These are phyloP conservation scores for Dasysyrphus albostriatus DNA, from an alignment of 2,888 invertebrate genomes.

Conservation along the genomic window DNA sequence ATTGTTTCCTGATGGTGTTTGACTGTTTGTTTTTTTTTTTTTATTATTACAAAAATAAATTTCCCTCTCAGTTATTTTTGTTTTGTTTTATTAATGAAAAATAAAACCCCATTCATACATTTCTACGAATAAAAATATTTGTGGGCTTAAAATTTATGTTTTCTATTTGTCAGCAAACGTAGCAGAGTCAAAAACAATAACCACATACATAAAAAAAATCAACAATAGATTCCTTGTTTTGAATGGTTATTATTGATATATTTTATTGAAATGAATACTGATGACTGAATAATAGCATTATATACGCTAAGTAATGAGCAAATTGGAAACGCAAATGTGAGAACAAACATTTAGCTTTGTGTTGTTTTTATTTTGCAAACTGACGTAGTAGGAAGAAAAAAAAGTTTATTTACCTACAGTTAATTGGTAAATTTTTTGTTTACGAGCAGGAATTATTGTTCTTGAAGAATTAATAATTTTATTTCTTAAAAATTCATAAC, in stretches of 20 bases:
- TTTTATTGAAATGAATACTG: conserved; percentile 28
- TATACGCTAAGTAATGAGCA: background rate
- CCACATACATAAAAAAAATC: background rate
- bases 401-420: conserved; percentile 1
- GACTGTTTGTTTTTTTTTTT: background rate
- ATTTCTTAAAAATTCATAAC: background rate
- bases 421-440: background rate
- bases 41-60: background rate
- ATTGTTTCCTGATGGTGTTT: no score
- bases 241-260: conserved; percentile 15
- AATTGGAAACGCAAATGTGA: conserved; percentile 54
- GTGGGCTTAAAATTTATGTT: background rate
- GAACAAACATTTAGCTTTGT: conserved; percentile 34
- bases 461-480: background rate
- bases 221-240: conserved; percentile 25
- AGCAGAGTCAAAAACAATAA: conserved; percentile 12
- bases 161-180: background rate
- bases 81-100: background rate
- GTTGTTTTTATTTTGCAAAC: background rate
- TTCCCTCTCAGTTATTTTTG: background rate
- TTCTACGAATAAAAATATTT: background rate
- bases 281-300: conserved; percentile 28
- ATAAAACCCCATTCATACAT: conserved; percentile 2
- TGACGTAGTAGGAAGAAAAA: background rate
- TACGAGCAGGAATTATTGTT: background rate